These are phyloP conservation scores for Diplodus sargus DNA, from an alignment of 2,797 vertebrate species.

Conservation along the genomic window DNA sequence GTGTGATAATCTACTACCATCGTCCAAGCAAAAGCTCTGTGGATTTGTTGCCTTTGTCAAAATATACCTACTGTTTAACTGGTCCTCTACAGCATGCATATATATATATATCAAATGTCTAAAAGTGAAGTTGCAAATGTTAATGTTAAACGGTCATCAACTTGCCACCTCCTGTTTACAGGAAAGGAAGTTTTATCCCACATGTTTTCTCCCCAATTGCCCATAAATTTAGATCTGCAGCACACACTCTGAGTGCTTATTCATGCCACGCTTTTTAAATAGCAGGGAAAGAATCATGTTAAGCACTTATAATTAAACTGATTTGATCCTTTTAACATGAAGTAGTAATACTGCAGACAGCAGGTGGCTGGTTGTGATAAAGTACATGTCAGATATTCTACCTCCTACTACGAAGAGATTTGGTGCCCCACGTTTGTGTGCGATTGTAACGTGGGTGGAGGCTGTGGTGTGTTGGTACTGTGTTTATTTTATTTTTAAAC, in stretches of 20 bases:
- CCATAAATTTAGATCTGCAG: neutral
- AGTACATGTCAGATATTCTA: neutral
- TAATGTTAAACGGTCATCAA: neutral
- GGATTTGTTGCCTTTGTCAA: neutral
- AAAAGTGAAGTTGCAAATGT: conserved; percentile 1
- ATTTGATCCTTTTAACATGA: neutral
- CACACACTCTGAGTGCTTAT: neutral
- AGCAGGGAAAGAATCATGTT: neutral
- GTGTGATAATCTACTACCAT: neutral
- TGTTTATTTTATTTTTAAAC: conserved; percentile 42
- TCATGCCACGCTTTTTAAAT: neutral
- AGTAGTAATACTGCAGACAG: neutral
- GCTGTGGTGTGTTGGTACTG: conserved; percentile 20
- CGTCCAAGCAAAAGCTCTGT: neutral
- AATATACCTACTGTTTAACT: neutral
- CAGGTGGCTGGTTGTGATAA: neutral
- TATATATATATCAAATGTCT: neutral
- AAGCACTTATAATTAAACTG: neutral
- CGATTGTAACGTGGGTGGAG: conserved; percentile 26
- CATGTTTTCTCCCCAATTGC: neutral
- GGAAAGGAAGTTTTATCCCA: neutral
- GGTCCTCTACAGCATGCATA: no score
- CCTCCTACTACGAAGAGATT: conserved; percentile 1
- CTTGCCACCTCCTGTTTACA: neutral
- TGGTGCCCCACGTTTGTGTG: conserved; percentile 5